Evolutionary conservation across 2,113 vertebrate species (phyloP).

Genomic region (Tautogolabrus adspersus): DNA sequence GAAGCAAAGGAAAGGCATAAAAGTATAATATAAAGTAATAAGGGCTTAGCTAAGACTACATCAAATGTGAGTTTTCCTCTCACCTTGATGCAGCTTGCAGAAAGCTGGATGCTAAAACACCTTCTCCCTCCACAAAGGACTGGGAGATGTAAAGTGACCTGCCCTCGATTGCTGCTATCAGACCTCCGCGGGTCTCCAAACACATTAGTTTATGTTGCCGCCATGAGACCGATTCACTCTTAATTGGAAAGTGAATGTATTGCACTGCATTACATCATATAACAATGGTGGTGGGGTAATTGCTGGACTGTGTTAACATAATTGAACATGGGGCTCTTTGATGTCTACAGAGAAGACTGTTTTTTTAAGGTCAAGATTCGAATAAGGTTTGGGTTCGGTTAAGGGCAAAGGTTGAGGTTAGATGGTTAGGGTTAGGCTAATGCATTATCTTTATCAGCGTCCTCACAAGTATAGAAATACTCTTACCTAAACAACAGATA

Average conservation of each 20-base stretch:
- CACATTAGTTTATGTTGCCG: slow-evolving; percentile 69
- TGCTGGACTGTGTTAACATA: slow-evolving; percentile 45
- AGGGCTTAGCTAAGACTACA: background rate
- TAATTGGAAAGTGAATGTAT: slow-evolving; percentile 74
- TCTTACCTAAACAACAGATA: background rate
- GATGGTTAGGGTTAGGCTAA: background rate
- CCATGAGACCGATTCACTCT: slow-evolving; percentile 67
- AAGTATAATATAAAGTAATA: background rate
- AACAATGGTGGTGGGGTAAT: slow-evolving; percentile 30
- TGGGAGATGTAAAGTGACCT: slow-evolving; percentile 32
- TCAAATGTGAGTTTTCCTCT: background rate
- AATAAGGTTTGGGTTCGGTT: background rate
- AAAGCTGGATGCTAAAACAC: background rate
- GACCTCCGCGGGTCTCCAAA: slow-evolving; percentile 55
- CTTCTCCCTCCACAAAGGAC: slow-evolving; percentile 7
- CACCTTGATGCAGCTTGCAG: background rate
- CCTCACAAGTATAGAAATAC: background rate
- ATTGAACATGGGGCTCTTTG: slow-evolving; percentile 12
- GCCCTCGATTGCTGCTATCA: slow-evolving; percentile 46
- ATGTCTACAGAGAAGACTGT: background rate
- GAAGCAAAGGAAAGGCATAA: background rate
- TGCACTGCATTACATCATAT: slow-evolving; percentile 59
- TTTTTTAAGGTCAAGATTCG: background rate
- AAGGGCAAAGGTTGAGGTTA: background rate
- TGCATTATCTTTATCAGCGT: background rate